Conservation (phyloP, 2,113 vertebrate species). For the Tragelaphus imberbis region DNA sequence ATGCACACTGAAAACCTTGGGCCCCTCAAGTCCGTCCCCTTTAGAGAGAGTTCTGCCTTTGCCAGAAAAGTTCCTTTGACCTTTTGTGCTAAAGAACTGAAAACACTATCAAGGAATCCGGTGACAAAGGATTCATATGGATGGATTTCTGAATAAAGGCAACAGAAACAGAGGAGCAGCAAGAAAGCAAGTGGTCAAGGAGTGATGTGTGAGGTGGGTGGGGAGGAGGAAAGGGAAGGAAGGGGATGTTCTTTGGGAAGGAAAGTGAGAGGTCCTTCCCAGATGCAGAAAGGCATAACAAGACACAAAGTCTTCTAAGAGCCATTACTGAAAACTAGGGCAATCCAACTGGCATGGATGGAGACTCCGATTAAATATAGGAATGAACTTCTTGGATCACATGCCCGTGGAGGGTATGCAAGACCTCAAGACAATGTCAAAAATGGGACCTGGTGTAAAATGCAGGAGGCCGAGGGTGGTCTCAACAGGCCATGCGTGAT, state of each 20-base stretch:
- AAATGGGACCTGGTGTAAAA: neutral
- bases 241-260: neutral
- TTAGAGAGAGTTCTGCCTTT: neutral
- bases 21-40: neutral
- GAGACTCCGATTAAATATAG: neutral
- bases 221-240: neutral
- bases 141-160: neutral
- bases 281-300: neutral
- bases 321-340: neutral
- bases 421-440: neutral
- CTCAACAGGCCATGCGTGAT: rapidly evolving
- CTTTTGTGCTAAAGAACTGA: neutral
- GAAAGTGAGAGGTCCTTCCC: neutral
- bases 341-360: neutral
- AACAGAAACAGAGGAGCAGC: neutral
- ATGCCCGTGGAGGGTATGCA: rapidly evolving
- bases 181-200: neutral
- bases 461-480: rapidly evolving
- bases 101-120: neutral
- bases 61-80: neutral
- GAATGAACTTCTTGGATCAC: neutral
- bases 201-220: neutral
- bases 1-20: neutral
- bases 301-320: neutral
- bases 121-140: neutral